A percentile compares a stretch with the other conserved stretches of the same genome.
Evolutionary conservation across 2,113 vertebrate species (phyloP).

Genomic region (Raja brachyura): DNA sequence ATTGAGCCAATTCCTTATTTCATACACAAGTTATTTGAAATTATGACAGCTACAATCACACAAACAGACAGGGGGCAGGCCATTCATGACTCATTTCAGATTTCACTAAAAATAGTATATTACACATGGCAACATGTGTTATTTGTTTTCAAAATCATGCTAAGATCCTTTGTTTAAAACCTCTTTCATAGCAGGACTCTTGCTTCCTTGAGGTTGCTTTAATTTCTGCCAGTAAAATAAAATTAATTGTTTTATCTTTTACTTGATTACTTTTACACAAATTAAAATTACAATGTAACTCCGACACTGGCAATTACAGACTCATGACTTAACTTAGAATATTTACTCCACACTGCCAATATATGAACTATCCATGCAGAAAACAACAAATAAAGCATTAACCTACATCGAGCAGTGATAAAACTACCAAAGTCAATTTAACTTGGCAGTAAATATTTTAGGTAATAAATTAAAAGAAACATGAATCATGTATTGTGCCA

Average conservation of each 20-base stretch:
- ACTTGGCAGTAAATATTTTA: neutral
- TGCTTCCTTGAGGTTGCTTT: constrained; percentile 34
- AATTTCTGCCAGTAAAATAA: neutral
- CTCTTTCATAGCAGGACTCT: neutral
- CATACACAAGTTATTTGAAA: constrained; percentile 35
- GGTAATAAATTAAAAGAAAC: neutral
- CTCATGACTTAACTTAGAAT: neutral
- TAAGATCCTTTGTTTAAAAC: constrained; percentile 25
- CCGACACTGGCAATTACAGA: neutral
- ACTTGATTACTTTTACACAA: neutral
- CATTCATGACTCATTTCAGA: constrained; percentile 30
- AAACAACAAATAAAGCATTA: neutral
- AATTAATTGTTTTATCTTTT: neutral
- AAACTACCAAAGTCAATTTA: neutral
- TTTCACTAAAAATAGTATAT: constrained; percentile 30
- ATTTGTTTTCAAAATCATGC: constrained; percentile 34
- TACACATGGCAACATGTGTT: constrained; percentile 34
- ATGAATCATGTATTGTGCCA: no score
- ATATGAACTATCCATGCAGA: neutral
- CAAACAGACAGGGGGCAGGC: constrained; percentile 30
- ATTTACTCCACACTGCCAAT: neutral
- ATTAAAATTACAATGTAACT: neutral
- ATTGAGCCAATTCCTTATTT: constrained; percentile 32
- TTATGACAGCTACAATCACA: constrained; percentile 32
- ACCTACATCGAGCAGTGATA: neutral